phyloP scores from a whole-genome alignment of 2,888 invertebrate genomes.

The Callimorpha dominula region DNA sequence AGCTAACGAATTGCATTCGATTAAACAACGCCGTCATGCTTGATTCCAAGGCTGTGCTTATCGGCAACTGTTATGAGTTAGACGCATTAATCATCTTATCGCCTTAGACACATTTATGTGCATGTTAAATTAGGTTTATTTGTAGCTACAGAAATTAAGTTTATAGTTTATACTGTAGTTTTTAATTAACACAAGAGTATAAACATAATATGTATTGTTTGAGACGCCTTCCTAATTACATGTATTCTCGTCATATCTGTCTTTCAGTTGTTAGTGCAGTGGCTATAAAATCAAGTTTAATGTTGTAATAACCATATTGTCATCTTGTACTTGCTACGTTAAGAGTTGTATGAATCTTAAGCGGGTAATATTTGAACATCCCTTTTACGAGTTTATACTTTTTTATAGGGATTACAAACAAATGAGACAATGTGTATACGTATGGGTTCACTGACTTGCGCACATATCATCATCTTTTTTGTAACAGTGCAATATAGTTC shows the following conservation, averaged over 20 bases:
- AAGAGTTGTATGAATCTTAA: background rate
- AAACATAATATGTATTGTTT: background rate
- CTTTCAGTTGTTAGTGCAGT: background rate
- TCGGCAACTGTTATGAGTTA: slow-evolving; percentile 52
- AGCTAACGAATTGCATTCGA: slow-evolving; percentile 13
- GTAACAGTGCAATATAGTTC: slow-evolving; percentile 20
- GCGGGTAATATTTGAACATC: background rate
- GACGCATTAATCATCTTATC: slow-evolving; percentile 58
- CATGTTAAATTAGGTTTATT: slow-evolving; percentile 14
- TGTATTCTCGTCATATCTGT: background rate
- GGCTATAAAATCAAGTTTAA: background rate
- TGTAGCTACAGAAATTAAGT: background rate
- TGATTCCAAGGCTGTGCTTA: slow-evolving; percentile 58
- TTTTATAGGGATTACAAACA: background rate
- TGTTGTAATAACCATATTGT: background rate
- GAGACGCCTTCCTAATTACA: background rate
- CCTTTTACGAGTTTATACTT: background rate
- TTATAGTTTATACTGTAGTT: background rate
- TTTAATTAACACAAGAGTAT: background rate
- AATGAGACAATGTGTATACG: background rate
- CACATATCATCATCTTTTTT: slow-evolving; percentile 9
- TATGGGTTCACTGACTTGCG: background rate
- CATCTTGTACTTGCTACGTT: background rate
- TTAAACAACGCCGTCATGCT: slow-evolving; percentile 28
- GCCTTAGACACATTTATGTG: slow-evolving; percentile 35